Percentiles rank a stretch among this genome's conserved stretches.
Evolutionary conservation across 2,888 invertebrate species (phyloP).

Genomic region (Drosophila pseudotakahashii): DNA sequence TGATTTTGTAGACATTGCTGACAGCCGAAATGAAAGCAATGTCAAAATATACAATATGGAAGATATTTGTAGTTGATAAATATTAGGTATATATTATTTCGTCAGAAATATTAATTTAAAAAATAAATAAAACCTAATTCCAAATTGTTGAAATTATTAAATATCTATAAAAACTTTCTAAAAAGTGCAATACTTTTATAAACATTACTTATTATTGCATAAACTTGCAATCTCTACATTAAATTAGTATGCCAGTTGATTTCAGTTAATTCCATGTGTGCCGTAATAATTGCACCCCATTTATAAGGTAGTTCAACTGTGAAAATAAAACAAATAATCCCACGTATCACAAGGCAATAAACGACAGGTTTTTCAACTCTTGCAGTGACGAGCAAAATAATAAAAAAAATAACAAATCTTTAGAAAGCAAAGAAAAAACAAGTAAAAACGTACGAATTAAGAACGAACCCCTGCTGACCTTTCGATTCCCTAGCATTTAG

Average conservation of each 20-base stretch:
- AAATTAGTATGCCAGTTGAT: background rate
- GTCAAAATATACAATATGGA: background rate
- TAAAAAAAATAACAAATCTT: background rate
- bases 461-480: slow-evolving; percentile 4
- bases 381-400: background rate
- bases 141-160: no score
- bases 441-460: background rate
- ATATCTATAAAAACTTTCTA: no score
- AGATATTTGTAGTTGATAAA: no score
- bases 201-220: background rate
- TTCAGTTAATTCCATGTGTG: slow-evolving; percentile 6
- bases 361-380: slow-evolving; percentile 12
- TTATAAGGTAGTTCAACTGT: slow-evolving; percentile 23
- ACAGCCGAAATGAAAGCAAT: background rate
- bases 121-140: no score
- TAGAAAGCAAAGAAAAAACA: background rate
- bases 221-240: background rate
- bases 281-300: slow-evolving; percentile 23
- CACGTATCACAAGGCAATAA: slow-evolving; percentile 19
- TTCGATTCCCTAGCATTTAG: slow-evolving; percentile 3
- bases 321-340: slow-evolving; percentile 5
- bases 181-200: background rate
- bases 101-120: background rate
- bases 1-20: slow-evolving; percentile 2
- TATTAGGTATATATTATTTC: no score